Base-by-base conservation (phyloP, 2,113 vertebrate species). In the Podiceps cristatus region DNA sequence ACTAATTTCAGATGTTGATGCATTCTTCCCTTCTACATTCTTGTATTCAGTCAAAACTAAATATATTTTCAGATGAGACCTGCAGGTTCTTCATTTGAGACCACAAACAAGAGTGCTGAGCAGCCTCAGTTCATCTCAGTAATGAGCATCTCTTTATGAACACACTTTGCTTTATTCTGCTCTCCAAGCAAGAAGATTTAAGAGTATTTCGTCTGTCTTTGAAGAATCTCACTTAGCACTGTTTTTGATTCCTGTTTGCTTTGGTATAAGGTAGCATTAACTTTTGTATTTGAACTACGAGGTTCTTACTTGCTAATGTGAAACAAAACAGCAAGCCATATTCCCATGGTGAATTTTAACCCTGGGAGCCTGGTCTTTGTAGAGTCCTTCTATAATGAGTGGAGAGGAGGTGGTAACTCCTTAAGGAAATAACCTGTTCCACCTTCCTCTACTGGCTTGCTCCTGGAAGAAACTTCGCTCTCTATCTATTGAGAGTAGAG, bases 191-290 rank as follows among this genome's bases (percentile, higher is more conserved):
- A 88, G 79, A 69, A 45, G 53, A 17, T 68, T 67, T 68, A 83
- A 89, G 52, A 49, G 55, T 29, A 42, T 17, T 79, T 78, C 58
- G 24, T 47, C 44, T n/a, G 44, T 86, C 55, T 75, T 75, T 83
- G 45, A 97, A 90, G 76, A 73, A 67, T 85, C n/a, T 52, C 40
- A 37, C 50, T 83, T 88, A 82, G 63, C 42, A 28, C 50, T 87
- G 27, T 35, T 78, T 96, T 96, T 87, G 18, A 76, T 72, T 96
- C 59, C 62, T 87, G 20, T 59, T 95, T 82, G 69, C 76, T 86
- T 86, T 81, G 8, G 18, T 74, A 7, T 58, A 71, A 71, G 62
- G n/a, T 73, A 69, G 27, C 24, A 28, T 88, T 92, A 75, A 47
- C 37, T 88, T 95, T 68, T 59, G 7, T 83, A 63, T 84, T 97